Evolutionary conservation across 1,140 invertebrate genomes (phyloP).

Genomic region (Portunus trituberculatus): DNA sequence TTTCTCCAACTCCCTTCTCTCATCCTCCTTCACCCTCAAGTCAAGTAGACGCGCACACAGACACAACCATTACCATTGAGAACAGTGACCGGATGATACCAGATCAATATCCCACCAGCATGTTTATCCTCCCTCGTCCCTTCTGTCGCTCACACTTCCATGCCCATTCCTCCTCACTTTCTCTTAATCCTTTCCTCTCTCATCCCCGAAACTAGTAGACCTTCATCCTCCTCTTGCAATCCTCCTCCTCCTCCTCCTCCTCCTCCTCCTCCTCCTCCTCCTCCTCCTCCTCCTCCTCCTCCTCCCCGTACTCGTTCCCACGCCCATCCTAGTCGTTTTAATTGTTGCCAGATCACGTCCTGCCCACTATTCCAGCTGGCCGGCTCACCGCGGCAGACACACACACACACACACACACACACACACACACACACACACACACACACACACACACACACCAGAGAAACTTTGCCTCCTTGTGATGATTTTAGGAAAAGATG

Average conservation of each 20-base stretch:
- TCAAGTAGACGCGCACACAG: no score
- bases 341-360: constrained; percentile 20
- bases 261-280: neutral
- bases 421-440: neutral
- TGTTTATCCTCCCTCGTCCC: neutral
- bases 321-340: constrained; percentile 3
- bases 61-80: neutral
- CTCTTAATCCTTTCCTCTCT: neutral
- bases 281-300: neutral
- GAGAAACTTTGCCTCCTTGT: neutral
- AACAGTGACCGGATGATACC: neutral
- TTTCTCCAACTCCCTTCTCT: neutral
- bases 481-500: neutral
- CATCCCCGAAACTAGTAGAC: neutral
- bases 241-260: neutral
- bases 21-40: neutral
- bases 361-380: neutral
- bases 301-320: constrained; percentile 24
- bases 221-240: neutral
- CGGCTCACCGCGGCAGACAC: neutral
- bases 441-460: neutral
- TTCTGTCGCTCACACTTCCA: neutral
- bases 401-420: constrained; percentile 18
- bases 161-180: neutral
- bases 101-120: neutral